Percentiles rank a stretch among this genome's conserved stretches.
Evolutionary conservation across 2,797 vertebrate genomes (phyloP).

Genomic region (Sitta carolinensis): DNA sequence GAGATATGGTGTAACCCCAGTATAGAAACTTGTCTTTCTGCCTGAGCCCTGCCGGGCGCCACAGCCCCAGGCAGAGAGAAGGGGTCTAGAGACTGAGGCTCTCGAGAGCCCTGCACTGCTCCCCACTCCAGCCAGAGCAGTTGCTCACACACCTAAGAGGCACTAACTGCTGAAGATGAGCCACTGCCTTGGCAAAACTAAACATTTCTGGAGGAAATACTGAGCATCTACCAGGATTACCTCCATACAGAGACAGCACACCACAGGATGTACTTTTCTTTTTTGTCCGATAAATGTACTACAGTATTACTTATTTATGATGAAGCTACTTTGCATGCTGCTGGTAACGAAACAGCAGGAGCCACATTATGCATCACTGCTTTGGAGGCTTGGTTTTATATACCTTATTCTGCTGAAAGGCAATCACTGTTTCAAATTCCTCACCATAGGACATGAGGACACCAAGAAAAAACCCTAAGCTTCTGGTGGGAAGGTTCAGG

Average conservation of each 20-base stretch:
- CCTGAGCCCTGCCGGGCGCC: neutral
- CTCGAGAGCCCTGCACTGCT: neutral
- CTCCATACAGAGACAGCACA: neutral
- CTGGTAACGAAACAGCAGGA: neutral
- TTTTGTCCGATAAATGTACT: neutral
- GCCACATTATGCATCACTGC: neutral
- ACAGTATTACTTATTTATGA: slow-evolving; percentile 25
- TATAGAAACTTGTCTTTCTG: neutral
- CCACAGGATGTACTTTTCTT: neutral
- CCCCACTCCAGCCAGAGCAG: neutral
- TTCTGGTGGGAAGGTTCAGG: neutral
- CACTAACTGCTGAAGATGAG: neutral
- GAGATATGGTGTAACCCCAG: neutral
- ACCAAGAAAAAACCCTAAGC: neutral
- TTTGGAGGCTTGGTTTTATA: neutral
- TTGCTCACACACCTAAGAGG: neutral
- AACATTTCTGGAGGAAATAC: neutral
- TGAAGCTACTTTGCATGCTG: neutral
- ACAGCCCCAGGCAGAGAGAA: accelerated
- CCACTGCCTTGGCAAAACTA: neutral
- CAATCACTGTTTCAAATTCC: neutral
- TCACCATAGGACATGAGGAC: neutral
- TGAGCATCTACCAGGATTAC: neutral
- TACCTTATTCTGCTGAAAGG: neutral
- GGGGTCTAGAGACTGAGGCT: neutral